phyloP scores from a whole-genome alignment of 2,888 invertebrate species.

The Ethmia dodecea region DNA sequence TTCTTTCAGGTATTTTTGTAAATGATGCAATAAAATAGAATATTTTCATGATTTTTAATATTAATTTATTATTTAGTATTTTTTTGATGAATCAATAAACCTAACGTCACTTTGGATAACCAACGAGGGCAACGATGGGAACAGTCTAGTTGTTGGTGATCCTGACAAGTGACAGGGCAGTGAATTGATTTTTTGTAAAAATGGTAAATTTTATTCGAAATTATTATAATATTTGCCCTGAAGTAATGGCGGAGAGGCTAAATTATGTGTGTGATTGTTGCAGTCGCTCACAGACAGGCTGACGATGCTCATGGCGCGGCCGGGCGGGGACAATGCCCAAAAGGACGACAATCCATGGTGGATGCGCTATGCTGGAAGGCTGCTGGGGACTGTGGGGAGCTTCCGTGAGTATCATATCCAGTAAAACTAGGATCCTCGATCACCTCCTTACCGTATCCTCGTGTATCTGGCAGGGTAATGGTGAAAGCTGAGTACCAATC shows the following conservation, averaged over 20 bases:
- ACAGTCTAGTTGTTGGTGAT: constrained; percentile 2
- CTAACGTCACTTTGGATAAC: too few species aligned
- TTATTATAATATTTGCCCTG: constrained; percentile 25
- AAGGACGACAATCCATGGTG: constrained; percentile 93
- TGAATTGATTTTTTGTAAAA: constrained; percentile 72
- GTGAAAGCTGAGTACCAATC: too few species aligned
- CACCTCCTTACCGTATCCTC: too few species aligned
- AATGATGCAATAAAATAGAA: too few species aligned
- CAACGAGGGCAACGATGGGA: neutral
- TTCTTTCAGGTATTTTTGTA: too few species aligned
- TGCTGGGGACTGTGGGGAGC: constrained; percentile 90
- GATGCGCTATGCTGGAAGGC: constrained; percentile 91
- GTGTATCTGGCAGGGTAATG: too few species aligned
- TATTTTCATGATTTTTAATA: too few species aligned
- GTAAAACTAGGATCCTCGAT: too few species aligned
- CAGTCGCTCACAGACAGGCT: constrained; percentile 90
- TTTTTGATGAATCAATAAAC: too few species aligned
- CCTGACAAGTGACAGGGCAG: constrained; percentile 56
- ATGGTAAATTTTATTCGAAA: constrained; percentile 56
- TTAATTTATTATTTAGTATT: too few species aligned
- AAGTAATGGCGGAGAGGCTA: constrained; percentile 13
- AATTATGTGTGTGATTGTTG: constrained; percentile 40
- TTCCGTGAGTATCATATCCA: constrained; percentile 81
- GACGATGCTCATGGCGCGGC: constrained; percentile 87
- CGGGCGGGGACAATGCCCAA: constrained; percentile 85